Conservation (phyloP, 2,797 vertebrate species). For the Myotis myotis region DNA sequence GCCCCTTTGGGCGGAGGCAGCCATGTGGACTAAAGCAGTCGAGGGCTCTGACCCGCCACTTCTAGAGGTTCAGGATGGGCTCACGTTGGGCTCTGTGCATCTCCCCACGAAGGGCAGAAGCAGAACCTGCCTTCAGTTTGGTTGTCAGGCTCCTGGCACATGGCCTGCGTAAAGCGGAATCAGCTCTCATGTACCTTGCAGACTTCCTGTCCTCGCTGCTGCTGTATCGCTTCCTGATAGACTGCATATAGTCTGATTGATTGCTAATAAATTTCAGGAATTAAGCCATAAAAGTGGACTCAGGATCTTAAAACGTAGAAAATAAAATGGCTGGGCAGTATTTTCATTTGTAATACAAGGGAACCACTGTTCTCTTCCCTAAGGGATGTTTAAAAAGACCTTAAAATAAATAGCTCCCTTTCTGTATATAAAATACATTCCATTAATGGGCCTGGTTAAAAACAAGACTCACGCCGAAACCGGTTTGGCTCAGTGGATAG, state of each 20-base stretch:
- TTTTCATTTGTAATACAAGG: not conserved
- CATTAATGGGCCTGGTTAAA: not conserved
- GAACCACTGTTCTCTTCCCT: not conserved
- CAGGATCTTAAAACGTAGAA: not conserved
- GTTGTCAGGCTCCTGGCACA: rapidly evolving
- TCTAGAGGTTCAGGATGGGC: not conserved
- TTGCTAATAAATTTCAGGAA: not conserved
- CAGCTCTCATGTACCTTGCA: rapidly evolving
- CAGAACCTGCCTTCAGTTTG: not conserved
- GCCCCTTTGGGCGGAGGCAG: not conserved
- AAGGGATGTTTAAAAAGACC: not conserved
- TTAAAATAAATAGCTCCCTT: not conserved
- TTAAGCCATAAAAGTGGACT: not conserved
- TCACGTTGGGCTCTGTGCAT: rapidly evolving
- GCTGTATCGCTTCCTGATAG: not conserved
- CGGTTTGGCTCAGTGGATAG: no score
- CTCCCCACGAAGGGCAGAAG: rapidly evolving
- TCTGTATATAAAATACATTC: not conserved
- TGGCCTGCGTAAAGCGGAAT: not conserved
- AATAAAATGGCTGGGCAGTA: not conserved
- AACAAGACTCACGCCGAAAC: not conserved
- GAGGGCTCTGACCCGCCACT: not conserved
- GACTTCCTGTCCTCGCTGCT: not conserved
- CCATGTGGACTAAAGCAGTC: not conserved
- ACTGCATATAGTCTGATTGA: not conserved